Evolutionary conservation across 2,797 vertebrate species (phyloP), one percentile per base, ranked within the genome.

Genomic region (Mergus octosetaceus): DNA sequence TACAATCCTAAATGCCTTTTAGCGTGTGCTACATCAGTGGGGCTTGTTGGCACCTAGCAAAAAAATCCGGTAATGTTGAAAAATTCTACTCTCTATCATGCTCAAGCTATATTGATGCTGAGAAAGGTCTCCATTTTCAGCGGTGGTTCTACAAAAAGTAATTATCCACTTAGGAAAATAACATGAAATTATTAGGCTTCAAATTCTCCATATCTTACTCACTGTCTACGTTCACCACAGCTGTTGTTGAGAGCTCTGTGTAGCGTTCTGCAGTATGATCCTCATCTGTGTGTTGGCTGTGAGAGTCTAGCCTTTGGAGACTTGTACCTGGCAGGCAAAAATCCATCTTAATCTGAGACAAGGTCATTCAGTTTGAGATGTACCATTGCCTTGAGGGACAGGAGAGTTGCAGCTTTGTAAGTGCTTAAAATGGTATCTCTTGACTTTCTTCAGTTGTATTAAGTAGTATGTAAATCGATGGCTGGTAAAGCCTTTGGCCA

Each of bases 401-500:
- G 60, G 79, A 78, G 38, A 87, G 68, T 75, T 94, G 84, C n/a
- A 78, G 51, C 13, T 90, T 85, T 94, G 3, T 74, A 77, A 80
- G 61, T 89, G 45, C 83, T 87, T 96, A 30, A 82, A 93, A 74
- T 32, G 54, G 2, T 68, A 51, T 72, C 53, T 82, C 39, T 64
- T 64, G 57, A 45, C 36, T 79, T 54, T 74, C 47, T 94, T 75
- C 47, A 74, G 62, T 36, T 91, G 81, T 80, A 38, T 72, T 69
- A 87, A 90, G 41, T 61, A 69, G 27, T 21, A 10, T 65, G 56
- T 72, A 76, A 88, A 47, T 69, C 30, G 51, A n/a, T 85, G 84
- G 15, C 66, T 88, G 58, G n/a, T 94, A 24, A 68, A 96, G 24
- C 65, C 74, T 51, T 80, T 76, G 34, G 36, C 49, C 2, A 1